These are phyloP conservation scores for Caranx ignobilis DNA, from an alignment of 2,113 vertebrate species.

Conservation along the genomic window DNA sequence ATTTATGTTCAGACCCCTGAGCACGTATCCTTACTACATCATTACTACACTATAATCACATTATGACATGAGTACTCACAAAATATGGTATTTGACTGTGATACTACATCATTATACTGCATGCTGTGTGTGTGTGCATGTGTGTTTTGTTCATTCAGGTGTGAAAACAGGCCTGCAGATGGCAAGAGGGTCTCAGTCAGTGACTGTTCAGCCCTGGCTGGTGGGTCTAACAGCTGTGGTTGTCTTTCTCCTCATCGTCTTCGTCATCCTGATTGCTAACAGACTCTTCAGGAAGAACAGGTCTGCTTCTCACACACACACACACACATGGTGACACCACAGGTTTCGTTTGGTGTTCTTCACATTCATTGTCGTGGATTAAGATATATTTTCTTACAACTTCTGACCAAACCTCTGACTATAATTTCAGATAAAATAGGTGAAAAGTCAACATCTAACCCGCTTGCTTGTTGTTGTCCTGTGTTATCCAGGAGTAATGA, in stretches of 20 bases:
- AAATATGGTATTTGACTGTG: too few species aligned
- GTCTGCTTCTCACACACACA: slow-evolving; percentile 44
- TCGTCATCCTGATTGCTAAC: slow-evolving; percentile 81
- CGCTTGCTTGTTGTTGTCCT: not conserved
- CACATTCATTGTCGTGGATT: too few species aligned
- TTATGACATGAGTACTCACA: too few species aligned
- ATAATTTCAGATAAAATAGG: not conserved
- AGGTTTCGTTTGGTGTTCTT: too few species aligned
- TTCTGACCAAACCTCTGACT: too few species aligned
- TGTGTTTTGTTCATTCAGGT: slow-evolving; percentile 7
- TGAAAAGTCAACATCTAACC: not conserved
- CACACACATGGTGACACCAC: too few species aligned
- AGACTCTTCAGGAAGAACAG: slow-evolving; percentile 78
- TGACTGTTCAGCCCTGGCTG: slow-evolving; percentile 85
- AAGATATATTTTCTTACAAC: too few species aligned
- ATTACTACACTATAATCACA: too few species aligned
- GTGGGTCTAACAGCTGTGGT: slow-evolving; percentile 85
- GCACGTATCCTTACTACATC: too few species aligned
- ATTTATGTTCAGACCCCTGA: too few species aligned
- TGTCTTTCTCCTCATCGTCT: slow-evolving; percentile 89
- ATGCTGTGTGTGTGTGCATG: slow-evolving; percentile 17
- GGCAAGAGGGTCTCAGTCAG: slow-evolving; percentile 10
- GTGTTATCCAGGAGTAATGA: slow-evolving; percentile 25
- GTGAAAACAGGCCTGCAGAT: not conserved
- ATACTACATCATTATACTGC: too few species aligned